These are phyloP conservation scores for Trogon surrucura DNA, from an alignment of 2,113 vertebrate species.

Conservation along the genomic window DNA sequence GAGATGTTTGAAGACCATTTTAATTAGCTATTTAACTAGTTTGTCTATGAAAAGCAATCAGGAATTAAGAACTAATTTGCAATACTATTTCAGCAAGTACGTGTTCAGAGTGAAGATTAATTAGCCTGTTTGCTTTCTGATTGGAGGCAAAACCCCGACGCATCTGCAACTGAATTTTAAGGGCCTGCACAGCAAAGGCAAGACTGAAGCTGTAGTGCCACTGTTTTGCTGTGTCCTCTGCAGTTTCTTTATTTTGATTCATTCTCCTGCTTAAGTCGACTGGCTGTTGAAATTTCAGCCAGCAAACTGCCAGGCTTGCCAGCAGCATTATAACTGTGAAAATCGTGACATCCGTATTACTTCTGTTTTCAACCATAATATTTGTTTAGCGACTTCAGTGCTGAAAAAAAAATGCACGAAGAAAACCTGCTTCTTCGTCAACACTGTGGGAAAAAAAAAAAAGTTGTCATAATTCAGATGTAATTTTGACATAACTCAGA, in stretches of 20 bases:
- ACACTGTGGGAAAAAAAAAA: neutral
- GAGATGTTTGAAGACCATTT: neutral
- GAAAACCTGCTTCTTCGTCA: neutral
- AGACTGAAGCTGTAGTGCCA: neutral
- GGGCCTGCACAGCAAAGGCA: neutral
- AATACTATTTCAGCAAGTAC: neutral
- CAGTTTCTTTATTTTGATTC: neutral
- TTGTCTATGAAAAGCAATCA: neutral
- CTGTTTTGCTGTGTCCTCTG: neutral
- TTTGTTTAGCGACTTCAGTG: neutral
- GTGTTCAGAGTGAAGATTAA: neutral
- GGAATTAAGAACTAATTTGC: neutral
- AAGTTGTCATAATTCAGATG: neutral
- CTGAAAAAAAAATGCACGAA: neutral
- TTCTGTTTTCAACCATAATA: neutral
- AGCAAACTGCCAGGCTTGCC: neutral
- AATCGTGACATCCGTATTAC: neutral
- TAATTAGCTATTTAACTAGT: neutral
- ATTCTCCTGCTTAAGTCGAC: neutral
- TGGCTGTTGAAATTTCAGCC: neutral
- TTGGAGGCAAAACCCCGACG: neutral
- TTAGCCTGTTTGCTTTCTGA: neutral
- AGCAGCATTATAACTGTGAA: neutral
- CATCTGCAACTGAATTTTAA: neutral
- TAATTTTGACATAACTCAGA: neutral